Base-by-base conservation (phyloP, 2,888 invertebrate species). In the Catocala sponsa region DNA sequence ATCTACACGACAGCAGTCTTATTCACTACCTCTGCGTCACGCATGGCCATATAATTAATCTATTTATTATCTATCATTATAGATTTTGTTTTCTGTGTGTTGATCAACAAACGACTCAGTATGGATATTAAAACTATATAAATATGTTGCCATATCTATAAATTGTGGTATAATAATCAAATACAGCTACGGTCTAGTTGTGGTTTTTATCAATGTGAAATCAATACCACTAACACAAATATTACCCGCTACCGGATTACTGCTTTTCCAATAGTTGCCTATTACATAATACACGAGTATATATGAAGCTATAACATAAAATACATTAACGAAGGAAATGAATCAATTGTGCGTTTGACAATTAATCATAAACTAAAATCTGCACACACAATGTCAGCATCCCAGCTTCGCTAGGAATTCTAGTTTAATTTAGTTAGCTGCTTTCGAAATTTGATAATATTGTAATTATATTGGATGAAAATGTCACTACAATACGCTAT, bases 351-450 rank as follows among this genome's bases (percentile, higher is more conserved):
- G 49, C 42, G 48, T 35, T 48, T 50, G 35, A 65, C 61, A 65
- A 71, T 65, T 47, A 68, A 74, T 67, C 57, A 75, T 60, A 59
- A 63, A 59, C 57, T 64, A 62, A 70, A 74, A 68, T 64, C 63
- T 59, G 49, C 56, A 56, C 54, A 50, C 55, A 66, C 55, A 69
- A 64, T 61, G 51, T 51, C 12, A n/a, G 43, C 47, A 47, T 48
- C 33, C 25, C 35, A 35, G 50, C 49, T 56, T 63, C 52, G 63
- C 56, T 50, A 56, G 52, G 48, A 63, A 70, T 66, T 60, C 65
- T 73, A 65, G 68, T 71, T 71, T 73, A 75, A 79, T 77, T 74
- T 71, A 80, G 73, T 68, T 60, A 65, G 63, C 67, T 59, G 70
- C 63, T 66, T 68, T 59, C 65, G 35, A 38, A 38, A 38, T 38